A percentile compares a stretch with the other conserved stretches of the same genome.
Evolutionary conservation across 2,888 invertebrate genomes (phyloP).

Genomic region (Lypha dubia): DNA sequence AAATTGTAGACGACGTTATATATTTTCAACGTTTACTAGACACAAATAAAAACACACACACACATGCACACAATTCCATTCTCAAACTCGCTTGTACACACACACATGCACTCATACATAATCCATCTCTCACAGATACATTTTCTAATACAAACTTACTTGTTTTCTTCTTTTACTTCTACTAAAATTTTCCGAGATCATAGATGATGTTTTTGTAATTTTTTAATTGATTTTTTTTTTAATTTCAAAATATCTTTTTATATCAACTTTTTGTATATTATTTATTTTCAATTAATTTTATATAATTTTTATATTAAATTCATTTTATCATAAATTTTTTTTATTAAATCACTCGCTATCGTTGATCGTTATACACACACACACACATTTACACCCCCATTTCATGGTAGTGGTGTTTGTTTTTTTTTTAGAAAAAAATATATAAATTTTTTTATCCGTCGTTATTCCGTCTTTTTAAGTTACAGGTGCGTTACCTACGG

Average conservation of each 20-base stretch:
- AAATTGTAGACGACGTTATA: constrained; percentile 70
- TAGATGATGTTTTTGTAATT: constrained; percentile 34
- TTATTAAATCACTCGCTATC: constrained; percentile 41
- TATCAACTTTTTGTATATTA: neutral
- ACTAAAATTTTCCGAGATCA: constrained; percentile 65
- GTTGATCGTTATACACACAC: constrained; percentile 31
- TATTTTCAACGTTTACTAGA: constrained; percentile 71
- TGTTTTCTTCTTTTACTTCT: constrained; percentile 55
- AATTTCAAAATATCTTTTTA: neutral
- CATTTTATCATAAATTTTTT: constrained; percentile 36
- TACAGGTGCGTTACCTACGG: constrained; percentile 83
- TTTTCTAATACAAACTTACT: constrained; percentile 65
- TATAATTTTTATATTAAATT: constrained; percentile 31
- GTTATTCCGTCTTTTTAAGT: constrained; percentile 68
- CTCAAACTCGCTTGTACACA: constrained; percentile 33
- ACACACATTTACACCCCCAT: constrained; percentile 31
- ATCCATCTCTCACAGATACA: constrained; percentile 43
- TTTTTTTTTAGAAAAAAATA: constrained; percentile 40
- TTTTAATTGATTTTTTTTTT: constrained; percentile 13
- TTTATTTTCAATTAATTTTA: neutral
- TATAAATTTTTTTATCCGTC: constrained; percentile 40
- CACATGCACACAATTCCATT: constrained; percentile 54
- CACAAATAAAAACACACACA: constrained; percentile 65
- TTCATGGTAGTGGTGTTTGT: constrained; percentile 55
- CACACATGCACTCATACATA: neutral